These are phyloP conservation scores for Ceratosolen fusciceps DNA, from an alignment of 1,140 invertebrate species.

Conservation along the genomic window DNA sequence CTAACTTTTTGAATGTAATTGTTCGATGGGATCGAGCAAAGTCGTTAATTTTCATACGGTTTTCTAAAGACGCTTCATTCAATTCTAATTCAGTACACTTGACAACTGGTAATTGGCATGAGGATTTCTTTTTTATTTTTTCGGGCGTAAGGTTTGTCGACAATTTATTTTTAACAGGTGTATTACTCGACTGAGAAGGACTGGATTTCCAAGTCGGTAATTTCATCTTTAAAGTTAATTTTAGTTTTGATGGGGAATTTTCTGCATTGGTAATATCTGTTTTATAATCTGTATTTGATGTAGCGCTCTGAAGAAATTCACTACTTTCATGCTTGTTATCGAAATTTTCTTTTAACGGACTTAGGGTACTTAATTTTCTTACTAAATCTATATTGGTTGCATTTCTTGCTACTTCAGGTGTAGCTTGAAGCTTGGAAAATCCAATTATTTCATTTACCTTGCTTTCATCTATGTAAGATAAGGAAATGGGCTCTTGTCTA, in stretches of 20 bases:
- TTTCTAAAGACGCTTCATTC: not conserved
- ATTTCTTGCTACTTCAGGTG: constrained; percentile 33
- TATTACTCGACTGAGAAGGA: not conserved
- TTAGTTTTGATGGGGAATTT: constrained; percentile 18
- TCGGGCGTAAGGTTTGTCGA: constrained; percentile 13
- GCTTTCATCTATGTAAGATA: not conserved
- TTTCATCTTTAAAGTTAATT: constrained; percentile 33
- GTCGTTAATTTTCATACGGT: not conserved
- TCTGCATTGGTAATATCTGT: not conserved
- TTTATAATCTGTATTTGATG: not conserved
- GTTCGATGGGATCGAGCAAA: not conserved
- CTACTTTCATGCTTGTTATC: not conserved
- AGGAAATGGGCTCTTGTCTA: constrained; percentile 21
- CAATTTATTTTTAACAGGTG: not conserved
- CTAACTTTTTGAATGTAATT: constrained; percentile 49
- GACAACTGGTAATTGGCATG: not conserved
- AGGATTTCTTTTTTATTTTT: constrained; percentile 36
- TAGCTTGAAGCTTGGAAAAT: not conserved
- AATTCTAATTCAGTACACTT: constrained; percentile 12
- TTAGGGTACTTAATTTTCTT: constrained; percentile 8
- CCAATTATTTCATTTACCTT: constrained; percentile 42
- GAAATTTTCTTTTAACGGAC: constrained; percentile 13
- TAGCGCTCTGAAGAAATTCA: not conserved
- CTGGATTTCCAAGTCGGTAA: not conserved
- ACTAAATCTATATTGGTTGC: not conserved